Evolutionary conservation across 2,113 vertebrate species (phyloP).

Genomic region (Heterotilapia buettikoferi): DNA sequence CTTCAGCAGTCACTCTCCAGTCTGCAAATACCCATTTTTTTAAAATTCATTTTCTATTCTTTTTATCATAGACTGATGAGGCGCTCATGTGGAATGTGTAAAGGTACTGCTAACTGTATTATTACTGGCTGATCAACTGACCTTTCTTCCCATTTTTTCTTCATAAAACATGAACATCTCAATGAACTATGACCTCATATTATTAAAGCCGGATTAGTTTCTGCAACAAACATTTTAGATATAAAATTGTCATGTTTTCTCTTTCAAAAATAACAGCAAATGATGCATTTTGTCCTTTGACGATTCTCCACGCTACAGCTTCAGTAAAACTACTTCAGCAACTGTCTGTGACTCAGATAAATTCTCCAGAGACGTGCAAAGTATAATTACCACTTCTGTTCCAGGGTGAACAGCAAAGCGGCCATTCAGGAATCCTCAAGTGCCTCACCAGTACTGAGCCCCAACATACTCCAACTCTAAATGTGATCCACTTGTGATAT

Average conservation of each 20-base stretch:
- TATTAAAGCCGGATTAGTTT: background rate
- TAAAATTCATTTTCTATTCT: background rate
- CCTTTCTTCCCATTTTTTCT: background rate
- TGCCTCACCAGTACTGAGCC: slow-evolving; percentile 4
- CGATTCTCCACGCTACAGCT: background rate
- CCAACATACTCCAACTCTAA: slow-evolving; percentile 14
- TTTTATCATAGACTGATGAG: background rate
- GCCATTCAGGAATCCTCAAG: slow-evolving; percentile 33
- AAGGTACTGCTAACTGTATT: background rate
- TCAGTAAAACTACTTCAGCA: slow-evolving; percentile 3
- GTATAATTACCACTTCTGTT: slow-evolving; percentile 47
- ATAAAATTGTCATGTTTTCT: background rate
- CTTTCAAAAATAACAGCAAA: background rate
- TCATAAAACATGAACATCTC: background rate
- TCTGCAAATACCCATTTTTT: background rate
- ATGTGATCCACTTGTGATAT: slow-evolving; percentile 27
- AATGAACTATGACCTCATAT: background rate
- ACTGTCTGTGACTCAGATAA: background rate
- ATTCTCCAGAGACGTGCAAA: slow-evolving; percentile 16
- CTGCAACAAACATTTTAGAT: background rate
- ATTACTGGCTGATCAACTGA: background rate
- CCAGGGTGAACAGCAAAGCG: slow-evolving; percentile 25
- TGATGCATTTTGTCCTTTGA: background rate
- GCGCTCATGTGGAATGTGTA: background rate
- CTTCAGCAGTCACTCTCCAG: background rate